These are phyloP conservation scores for Mormyrus iriodes DNA, from an alignment of 2,113 vertebrate genomes.

Conservation along the genomic window DNA sequence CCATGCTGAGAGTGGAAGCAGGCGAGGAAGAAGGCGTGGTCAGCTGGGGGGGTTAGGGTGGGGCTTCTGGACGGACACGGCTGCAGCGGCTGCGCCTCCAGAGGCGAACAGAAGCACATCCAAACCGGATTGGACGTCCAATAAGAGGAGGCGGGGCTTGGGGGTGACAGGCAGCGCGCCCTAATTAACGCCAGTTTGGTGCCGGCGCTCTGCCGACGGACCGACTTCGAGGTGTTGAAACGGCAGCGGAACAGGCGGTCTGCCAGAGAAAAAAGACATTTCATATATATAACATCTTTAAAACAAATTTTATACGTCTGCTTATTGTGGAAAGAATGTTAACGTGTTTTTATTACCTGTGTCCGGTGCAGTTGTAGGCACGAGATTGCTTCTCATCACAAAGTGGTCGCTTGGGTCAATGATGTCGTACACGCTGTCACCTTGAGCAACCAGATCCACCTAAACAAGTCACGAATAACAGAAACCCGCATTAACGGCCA, in stretches of 20 bases:
- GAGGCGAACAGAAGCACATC: constrained; percentile 80
- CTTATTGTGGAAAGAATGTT: background rate
- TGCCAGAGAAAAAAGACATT: constrained; percentile 22
- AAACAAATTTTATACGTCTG: background rate
- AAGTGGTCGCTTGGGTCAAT: constrained; percentile 75
- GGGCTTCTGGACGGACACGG: constrained; percentile 44
- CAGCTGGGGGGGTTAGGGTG: constrained; percentile 37
- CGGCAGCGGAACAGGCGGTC: constrained; percentile 80
- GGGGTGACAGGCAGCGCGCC: constrained; percentile 71
- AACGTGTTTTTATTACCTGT: constrained; percentile 48
- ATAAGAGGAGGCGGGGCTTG: constrained; percentile 66
- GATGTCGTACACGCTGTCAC: constrained; percentile 82
- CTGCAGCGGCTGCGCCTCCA: constrained; percentile 69
- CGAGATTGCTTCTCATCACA: constrained; percentile 74
- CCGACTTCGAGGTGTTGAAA: constrained; percentile 85
- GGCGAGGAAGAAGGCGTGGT: constrained; percentile 68
- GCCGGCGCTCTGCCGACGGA: constrained; percentile 79
- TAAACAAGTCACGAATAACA: constrained; percentile 33
- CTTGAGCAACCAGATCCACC: constrained; percentile 83
- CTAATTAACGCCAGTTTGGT: constrained; percentile 82
- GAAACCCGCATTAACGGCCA: background rate
- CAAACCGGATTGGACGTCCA: constrained; percentile 83
- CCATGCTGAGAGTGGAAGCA: constrained; percentile 75
- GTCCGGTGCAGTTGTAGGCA: constrained; percentile 62
- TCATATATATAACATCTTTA: background rate